Evolutionary conservation across 2,888 invertebrate species (phyloP), one percentile per base, ranked within the genome.

Genomic region (Campopleginae sp.): DNA sequence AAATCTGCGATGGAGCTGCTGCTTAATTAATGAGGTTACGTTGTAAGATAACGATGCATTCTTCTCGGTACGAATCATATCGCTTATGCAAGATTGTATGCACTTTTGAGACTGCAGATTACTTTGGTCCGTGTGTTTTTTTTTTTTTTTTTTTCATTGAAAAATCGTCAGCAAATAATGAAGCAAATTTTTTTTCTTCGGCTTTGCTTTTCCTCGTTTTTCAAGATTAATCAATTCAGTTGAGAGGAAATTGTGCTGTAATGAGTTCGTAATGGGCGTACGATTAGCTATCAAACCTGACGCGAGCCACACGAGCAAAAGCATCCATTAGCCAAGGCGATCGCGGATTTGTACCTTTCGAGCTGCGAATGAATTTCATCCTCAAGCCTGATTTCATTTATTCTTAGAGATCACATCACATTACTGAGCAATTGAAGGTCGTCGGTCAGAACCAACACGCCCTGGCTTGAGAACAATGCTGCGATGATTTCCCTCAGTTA

Each of bases 391-490:
- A 70, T 70, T 70, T 70, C 31, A 70, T 48, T 70, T 70, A 46
- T 63, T 63, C 33, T 31, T 33, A 63, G 33, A 33, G 46, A 46
- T 68, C 48, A 48, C 31, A 46, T 70, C 70, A 31, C 48, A 70
- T 48, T 48, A 70, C 46, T 31, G 48, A n/a, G 48, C 10, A 63
- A 63, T 61, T 63, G 46, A 68, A 27, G 68, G 70, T 48, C 46
- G 31, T 33, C 48, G 70, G 70, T 70, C 70, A 48, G n/a, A 46
- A 7, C n/a, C 48, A 8, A 48, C 48, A 70, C 33, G 70, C 68
- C 46, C 68, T 27, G 27, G 14, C 27, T 6, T 7, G 65, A 65
- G 65, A 65, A 65, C 19, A 65, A 65, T 42, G 65, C 58, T 27
- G 58, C 2, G 42, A 19, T 42, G 42, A 68, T 23, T 68, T 68